These are phyloP conservation scores for Athrips mouffetella DNA, from an alignment of 2,888 invertebrate genomes.

Conservation along the genomic window DNA sequence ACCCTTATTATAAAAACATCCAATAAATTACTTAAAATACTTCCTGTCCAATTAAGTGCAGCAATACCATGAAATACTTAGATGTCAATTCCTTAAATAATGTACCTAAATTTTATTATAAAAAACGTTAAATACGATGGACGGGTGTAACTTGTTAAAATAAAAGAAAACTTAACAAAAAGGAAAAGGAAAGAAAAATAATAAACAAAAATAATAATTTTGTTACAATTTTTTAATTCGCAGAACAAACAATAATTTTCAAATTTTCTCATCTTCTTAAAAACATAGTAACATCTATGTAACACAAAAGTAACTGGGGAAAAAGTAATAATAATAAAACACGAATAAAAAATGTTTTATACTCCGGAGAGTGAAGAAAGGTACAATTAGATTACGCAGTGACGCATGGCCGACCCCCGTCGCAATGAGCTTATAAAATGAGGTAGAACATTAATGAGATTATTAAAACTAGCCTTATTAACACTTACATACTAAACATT, in stretches of 20 bases:
- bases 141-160: constrained; percentile 76
- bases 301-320: constrained; percentile 77
- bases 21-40: constrained; percentile 58
- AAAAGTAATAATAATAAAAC: constrained; percentile 65
- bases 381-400: constrained; percentile 72
- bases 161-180: constrained; percentile 40
- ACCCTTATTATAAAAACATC: constrained; percentile 66
- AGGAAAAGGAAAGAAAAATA: constrained; percentile 48
- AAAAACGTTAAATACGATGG: constrained; percentile 75
- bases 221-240: constrained; percentile 78
- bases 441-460: constrained; percentile 74
- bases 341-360: constrained; percentile 64
- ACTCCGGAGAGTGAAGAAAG: constrained; percentile 75
- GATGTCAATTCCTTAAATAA: constrained; percentile 45
- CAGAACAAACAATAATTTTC: constrained; percentile 79
- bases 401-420: constrained; percentile 60
- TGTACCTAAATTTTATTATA: constrained; percentile 64
- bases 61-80: constrained; percentile 54
- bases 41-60: constrained; percentile 65
- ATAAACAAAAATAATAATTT: constrained; percentile 65
- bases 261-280: constrained; percentile 72
- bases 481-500: constrained; percentile 60
- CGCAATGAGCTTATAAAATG: constrained; percentile 44
- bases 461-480: constrained; percentile 69
- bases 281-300: constrained; percentile 79